Evolutionary conservation across 2,113 vertebrate genomes (phyloP).

Genomic region (Bos javanicus): DNA sequence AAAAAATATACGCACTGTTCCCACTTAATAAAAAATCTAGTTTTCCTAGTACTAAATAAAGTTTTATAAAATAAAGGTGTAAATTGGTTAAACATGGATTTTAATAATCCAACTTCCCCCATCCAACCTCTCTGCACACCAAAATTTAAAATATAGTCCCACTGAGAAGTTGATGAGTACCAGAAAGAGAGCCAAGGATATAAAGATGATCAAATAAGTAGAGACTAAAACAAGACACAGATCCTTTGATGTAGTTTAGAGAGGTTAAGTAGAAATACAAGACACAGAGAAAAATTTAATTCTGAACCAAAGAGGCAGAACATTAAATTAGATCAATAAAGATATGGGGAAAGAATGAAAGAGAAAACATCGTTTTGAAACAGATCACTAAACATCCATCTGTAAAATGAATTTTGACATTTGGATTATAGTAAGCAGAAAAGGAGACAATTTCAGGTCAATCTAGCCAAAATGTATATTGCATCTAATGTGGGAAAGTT

Average conservation of each 20-base stretch:
- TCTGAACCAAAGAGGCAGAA: conserved; percentile 20
- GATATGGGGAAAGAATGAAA: conserved; percentile 33
- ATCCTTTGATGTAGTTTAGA: conserved; percentile 9
- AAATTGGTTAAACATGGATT: neutral
- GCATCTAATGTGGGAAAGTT: neutral
- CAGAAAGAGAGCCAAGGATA: conserved; percentile 6
- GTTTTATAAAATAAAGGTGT: neutral
- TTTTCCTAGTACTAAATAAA: neutral
- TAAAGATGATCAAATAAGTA: conserved; percentile 12
- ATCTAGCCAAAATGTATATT: neutral
- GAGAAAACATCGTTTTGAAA: conserved; percentile 36
- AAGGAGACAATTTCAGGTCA: neutral
- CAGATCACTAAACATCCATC: neutral
- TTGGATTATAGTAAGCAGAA: neutral
- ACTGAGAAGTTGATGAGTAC: conserved; percentile 30
- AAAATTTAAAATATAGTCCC: conserved; percentile 6
- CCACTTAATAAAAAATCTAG: neutral
- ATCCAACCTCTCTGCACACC: neutral
- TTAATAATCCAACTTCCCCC: neutral
- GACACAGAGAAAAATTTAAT: conserved; percentile 34
- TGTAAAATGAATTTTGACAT: neutral
- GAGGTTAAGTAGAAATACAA: conserved; percentile 33
- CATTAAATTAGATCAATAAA: conserved; percentile 41
- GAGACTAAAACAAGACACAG: conserved; percentile 3
- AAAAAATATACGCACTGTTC: neutral